Base-by-base conservation (phyloP, 1,140 invertebrate species). In the Papilio helenus region DNA sequence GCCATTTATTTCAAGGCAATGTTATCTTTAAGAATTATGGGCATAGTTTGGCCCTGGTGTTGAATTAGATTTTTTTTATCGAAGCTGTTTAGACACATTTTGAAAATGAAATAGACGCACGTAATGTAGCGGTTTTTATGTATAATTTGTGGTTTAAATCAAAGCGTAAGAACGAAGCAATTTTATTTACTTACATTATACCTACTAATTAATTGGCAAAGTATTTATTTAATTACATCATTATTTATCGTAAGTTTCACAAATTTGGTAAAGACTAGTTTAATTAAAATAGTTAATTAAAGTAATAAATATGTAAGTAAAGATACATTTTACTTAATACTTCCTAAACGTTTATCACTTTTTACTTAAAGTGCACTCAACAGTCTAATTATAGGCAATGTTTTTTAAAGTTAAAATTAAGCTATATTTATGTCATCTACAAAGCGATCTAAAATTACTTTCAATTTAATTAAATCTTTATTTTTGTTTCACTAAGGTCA, bases 391-490 rank as follows among this genome's bases (percentile, higher is more conserved):
- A 55, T 55, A 55, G 51, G n/a, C n/a, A 55, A 55, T 55, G 51
- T 20, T 55, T 2, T 55, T 46, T n/a, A 8, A 55, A 55, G 1
- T 20, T n/a, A 55, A n/a, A 16, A 20, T 55, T n/a, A 55, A n/a
- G 18, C n/a, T 8, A n/a, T 16, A n/a, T 18, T 55, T 20, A n/a
- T 55, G 51, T n/a, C 7, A 20, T 2, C n/a, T 55, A 55, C 51
- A 20, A 20, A 55, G 51, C 3, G n/a, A 7, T 55, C 8, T 55
- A 55, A 20, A 55, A 55, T 55, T 20, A 55, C 18, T 55, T 55
- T 68, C 12, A 68, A 68, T 29, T 68, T 68, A 68, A 68, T 68
- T 34, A 68, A 68, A 61, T 26, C 12, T 68, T 68, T 68, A 68
- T 68, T 68, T 29, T 34, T 16, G 61, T 29, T 5, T 29, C 14